phyloP scores from a whole-genome alignment of 2,888 invertebrate genomes.

The Callyntrura sp. region DNA sequence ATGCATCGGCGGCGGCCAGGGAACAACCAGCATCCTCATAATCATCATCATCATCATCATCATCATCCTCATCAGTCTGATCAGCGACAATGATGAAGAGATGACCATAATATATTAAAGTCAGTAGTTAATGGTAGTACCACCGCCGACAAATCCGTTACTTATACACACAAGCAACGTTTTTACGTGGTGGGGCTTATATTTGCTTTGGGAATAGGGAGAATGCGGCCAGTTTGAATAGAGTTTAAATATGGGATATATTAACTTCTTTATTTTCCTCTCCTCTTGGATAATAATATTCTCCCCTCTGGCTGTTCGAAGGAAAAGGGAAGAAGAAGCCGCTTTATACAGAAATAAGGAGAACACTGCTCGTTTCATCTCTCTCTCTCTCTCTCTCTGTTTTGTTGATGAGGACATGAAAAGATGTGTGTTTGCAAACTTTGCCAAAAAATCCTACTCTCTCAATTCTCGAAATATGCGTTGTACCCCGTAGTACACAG shows the following conservation, averaged over 20 bases:
- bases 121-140: background rate
- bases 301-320: background rate
- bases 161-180: constrained; percentile 15
- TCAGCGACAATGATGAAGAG: background rate
- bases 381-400: constrained; percentile 21
- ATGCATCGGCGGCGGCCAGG: constrained; percentile 28
- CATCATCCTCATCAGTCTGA: no score
- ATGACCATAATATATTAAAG: no score
- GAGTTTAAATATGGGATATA: constrained; percentile 68
- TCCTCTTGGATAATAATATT: background rate
- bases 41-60: no score
- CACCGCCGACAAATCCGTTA: background rate
- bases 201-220: no score
- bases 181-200: no score
- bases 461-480: no score
- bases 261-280: constrained; percentile 48
- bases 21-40: background rate
- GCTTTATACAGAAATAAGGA: constrained; percentile 22
- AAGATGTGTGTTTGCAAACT: constrained; percentile 74
- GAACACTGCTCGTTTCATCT: constrained; percentile 38
- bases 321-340: background rate
- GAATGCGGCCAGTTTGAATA: no score
- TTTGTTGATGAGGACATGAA: constrained; percentile 30
- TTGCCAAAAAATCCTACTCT: constrained; percentile 61
- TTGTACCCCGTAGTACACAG: background rate